Conservation (phyloP, 2,113 vertebrate species). For the Oriolus oriolus region DNA sequence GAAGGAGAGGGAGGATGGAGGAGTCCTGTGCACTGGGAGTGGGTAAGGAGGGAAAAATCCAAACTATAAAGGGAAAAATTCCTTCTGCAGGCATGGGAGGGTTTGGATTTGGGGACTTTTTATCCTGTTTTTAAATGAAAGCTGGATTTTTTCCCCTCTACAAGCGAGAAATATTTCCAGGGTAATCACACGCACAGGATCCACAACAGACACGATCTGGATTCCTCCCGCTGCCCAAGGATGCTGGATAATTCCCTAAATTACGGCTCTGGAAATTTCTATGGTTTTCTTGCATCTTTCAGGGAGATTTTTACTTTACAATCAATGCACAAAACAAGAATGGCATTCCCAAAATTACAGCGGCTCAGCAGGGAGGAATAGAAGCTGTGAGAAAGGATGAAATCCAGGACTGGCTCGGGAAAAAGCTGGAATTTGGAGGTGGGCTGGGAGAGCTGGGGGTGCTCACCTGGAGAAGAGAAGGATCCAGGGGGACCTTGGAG, state of each 20-base stretch:
- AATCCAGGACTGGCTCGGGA: background rate
- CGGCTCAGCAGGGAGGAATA: background rate
- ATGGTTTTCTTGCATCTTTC: background rate
- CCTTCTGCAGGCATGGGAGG: fast-evolving
- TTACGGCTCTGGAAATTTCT: background rate
- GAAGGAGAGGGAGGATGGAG: background rate
- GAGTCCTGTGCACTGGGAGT: background rate
- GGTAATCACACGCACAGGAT: background rate
- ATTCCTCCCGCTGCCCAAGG: background rate
- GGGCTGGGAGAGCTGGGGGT: background rate
- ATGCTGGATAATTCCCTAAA: background rate
- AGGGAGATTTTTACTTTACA: background rate
- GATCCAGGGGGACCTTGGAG: background rate
- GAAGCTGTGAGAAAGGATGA: background rate
- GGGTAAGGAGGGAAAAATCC: background rate
- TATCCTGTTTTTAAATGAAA: background rate
- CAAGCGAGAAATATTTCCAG: background rate
- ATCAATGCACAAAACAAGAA: background rate
- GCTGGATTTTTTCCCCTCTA: background rate
- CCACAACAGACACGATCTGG: background rate
- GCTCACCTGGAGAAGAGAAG: background rate
- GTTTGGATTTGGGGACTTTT: background rate
- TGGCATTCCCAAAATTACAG: background rate
- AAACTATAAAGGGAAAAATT: background rate
- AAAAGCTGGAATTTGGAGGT: background rate